Evolutionary conservation across 2,113 vertebrate species (phyloP), one percentile per base, ranked within the genome.

Genomic region (Gasterosteus nipponicus): DNA sequence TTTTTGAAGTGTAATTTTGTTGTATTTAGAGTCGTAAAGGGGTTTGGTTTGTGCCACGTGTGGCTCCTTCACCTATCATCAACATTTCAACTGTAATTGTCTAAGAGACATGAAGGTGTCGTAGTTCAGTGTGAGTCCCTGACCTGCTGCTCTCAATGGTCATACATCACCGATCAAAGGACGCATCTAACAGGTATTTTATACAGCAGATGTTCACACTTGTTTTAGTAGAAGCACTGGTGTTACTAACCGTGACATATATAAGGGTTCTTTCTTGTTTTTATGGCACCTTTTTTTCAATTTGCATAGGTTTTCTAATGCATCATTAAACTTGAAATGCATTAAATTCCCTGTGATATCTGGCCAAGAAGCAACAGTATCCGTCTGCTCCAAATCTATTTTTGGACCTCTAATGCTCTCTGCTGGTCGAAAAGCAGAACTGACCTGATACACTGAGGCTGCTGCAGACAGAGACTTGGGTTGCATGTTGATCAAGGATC

Each of bases 361-460:
- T 58, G 41, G 54, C 81, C 78, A 69, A 44, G 19, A 29, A 60
- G 64, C 38, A 73, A 35, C 46, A 4, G 59, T 29, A 72, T 67
- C 38, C 58, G 22, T 22, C 35, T 46, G 42, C 54, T 9, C n/a
- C 35, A 31, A 16, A 54, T 16, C 63, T 31, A 75, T 84, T 33
- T 49, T 75, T 82, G 67, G 75, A 58, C 90, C 69, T 82, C 61
- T 88, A 41, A 58, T 83, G 86, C 89, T 57, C 90, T 85, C 93
- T 92, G 85, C 87, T 93, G 93, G 91, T 74, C 53, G 47, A 73
- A 70, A 38, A 38, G 42, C 12, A 73, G 64, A 78, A 86, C 51
- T 64, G 58, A 11, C 62, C 8, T 51, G 12, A 47, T 12, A 11
- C 2, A 0, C 35, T 35, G 56, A 9, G 10, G 38, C 31, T 57